These are phyloP conservation scores for Mastigias papua DNA, from an alignment of 30 jellyfish, hydroid and myxozoan genomes.

Conservation along the genomic window DNA sequence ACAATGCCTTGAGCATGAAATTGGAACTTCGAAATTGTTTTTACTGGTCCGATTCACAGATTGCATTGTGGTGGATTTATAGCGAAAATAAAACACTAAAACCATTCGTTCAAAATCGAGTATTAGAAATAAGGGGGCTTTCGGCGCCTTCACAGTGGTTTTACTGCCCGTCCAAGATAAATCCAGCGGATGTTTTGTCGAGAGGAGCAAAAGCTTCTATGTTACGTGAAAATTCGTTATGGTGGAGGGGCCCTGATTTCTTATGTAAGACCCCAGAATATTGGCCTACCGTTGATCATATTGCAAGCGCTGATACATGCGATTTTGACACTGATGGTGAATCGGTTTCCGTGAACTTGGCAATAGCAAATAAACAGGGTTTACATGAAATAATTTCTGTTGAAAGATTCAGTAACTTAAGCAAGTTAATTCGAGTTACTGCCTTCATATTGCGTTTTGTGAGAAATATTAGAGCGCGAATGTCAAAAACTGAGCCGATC, in stretches of 20 bases:
- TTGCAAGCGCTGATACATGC: neutral
- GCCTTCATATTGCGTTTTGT: too few species aligned
- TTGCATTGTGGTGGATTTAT: constrained; percentile 7
- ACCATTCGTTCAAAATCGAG: constrained; percentile 5
- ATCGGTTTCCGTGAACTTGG: neutral
- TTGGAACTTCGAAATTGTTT: neutral
- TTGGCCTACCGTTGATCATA: neutral
- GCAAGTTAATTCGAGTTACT: too few species aligned
- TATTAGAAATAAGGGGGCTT: neutral
- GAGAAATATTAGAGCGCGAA: too few species aligned
- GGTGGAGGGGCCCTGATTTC: constrained; percentile 13
- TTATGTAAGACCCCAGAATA: neutral
- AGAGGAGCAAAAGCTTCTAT: too few species aligned
- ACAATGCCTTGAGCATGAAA: neutral
- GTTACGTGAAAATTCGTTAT: neutral
- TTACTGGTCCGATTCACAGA: constrained; percentile 16
- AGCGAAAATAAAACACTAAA: neutral
- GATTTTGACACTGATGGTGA: neutral
- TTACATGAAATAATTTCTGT: too few species aligned
- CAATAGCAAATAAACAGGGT: neutral
- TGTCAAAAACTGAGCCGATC: too few species aligned
- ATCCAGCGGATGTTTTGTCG: constrained; percentile 19
- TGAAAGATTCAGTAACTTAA: too few species aligned
- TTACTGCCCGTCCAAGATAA: neutral
- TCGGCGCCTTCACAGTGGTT: constrained; percentile 14